Percentiles rank a stretch among this genome's conserved stretches.
These are phyloP conservation scores for Polyodon spathula DNA, from an alignment of 2,113 vertebrate species.

Conservation along the genomic window DNA sequence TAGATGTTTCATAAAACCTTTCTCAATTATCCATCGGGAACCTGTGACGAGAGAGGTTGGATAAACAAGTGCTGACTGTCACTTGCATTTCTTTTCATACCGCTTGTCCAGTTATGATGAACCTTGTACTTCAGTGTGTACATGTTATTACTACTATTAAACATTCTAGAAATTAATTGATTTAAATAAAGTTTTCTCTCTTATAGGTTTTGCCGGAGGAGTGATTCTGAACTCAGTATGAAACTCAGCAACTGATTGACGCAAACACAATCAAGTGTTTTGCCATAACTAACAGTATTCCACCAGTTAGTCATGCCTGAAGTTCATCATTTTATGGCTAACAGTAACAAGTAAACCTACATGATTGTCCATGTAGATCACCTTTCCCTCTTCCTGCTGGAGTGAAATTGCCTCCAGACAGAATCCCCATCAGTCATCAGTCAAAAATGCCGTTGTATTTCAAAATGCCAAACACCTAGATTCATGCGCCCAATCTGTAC, in stretches of 20 bases:
- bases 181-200: conserved; percentile 20
- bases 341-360: conserved; percentile 62
- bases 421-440: conserved; percentile 50
- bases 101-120: too few species aligned
- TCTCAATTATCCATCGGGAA: too few species aligned
- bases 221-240: conserved; percentile 74
- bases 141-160: too few species aligned
- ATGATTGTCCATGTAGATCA: conserved; percentile 76
- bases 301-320: conserved; percentile 72
- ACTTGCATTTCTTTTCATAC: too few species aligned
- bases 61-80: too few species aligned
- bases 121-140: too few species aligned
- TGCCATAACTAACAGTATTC: conserved; percentile 61
- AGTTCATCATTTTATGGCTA: conserved; percentile 55
- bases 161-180: too few species aligned
- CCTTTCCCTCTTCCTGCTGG: conserved; percentile 63
- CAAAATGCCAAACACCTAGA: conserved; percentile 83
- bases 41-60: too few species aligned
- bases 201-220: conserved; percentile 78
- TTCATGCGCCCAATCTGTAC: conserved; percentile 85
- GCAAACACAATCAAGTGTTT: conserved; percentile 39
- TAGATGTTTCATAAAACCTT: too few species aligned
- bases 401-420: conserved; percentile 73
- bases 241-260: conserved; percentile 33
- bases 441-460: conserved; percentile 65